phyloP scores from a whole-genome alignment of 2,888 invertebrate species.

The Sussaba pulchella region DNA sequence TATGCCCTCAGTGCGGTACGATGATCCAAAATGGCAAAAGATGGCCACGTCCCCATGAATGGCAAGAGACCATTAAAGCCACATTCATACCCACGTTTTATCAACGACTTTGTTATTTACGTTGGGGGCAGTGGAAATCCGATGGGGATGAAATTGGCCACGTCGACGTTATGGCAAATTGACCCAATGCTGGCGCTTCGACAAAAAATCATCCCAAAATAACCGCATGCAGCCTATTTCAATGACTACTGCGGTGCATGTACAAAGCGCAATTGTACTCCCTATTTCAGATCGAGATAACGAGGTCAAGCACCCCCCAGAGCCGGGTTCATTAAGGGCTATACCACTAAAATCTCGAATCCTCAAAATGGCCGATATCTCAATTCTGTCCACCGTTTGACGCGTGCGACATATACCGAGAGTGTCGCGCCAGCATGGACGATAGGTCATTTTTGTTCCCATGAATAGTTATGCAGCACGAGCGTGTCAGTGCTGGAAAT shows the following conservation, averaged over 20 bases:
- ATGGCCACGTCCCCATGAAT: neutral
- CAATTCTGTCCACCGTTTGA: conserved; percentile 38
- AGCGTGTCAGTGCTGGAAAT: conserved; percentile 57
- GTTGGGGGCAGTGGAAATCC: conserved; percentile 25
- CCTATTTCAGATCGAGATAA: conserved; percentile 78
- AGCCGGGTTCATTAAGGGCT: conserved; percentile 80
- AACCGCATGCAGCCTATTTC: conserved; percentile 5
- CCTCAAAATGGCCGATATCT: conserved; percentile 71
- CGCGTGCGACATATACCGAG: conserved; percentile 17
- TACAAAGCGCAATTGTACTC: conserved; percentile 20
- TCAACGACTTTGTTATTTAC: conserved; percentile 13
- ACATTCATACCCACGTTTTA: neutral
- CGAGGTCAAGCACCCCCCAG: conserved; percentile 75
- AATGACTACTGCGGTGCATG: neutral
- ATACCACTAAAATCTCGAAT: conserved; percentile 75
- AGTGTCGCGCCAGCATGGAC: conserved; percentile 51
- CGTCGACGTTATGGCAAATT: conserved; percentile 37
- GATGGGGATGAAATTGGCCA: conserved; percentile 44
- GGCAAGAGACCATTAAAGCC: neutral
- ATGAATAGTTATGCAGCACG: conserved; percentile 21
- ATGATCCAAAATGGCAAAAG: conserved; percentile 32
- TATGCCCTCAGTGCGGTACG: conserved; percentile 35
- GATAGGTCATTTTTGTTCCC: conserved; percentile 48
- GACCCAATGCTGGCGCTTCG: conserved; percentile 9
- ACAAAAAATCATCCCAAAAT: neutral